Conservation (phyloP, 2,797 vertebrate species). For the Vultur gryphus region DNA sequence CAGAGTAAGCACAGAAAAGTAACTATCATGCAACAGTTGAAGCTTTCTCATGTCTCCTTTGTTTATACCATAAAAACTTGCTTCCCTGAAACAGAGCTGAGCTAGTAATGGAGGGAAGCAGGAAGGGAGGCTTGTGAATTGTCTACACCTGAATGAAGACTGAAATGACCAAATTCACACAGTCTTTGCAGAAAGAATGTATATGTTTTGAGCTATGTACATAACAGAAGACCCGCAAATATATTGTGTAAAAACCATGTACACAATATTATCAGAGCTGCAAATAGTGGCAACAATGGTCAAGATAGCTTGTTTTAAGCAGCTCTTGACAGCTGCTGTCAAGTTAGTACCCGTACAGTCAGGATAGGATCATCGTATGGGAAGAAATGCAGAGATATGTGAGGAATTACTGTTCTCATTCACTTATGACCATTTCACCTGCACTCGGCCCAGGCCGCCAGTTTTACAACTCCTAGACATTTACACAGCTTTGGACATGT, state of each 20-base stretch:
- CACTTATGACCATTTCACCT: neutral
- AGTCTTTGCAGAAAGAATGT: neutral
- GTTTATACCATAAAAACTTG: neutral
- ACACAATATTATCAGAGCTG: neutral
- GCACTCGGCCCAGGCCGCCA: neutral
- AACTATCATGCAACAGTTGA: neutral
- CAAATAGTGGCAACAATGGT: neutral
- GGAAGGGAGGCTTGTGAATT: neutral
- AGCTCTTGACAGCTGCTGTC: neutral
- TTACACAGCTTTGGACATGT: neutral
- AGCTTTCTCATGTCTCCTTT: neutral
- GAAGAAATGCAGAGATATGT: neutral
- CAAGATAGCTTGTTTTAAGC: neutral
- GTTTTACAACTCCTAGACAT: neutral
- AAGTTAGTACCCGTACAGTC: neutral
- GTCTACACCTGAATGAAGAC: neutral
- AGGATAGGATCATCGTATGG: neutral
- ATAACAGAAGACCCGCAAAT: neutral
- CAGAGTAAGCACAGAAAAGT: neutral
- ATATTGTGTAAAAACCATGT: neutral
- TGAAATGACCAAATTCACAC: neutral
- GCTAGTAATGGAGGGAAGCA: neutral
- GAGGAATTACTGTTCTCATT: neutral
- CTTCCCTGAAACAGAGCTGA: neutral
- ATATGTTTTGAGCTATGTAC: neutral